Base-by-base conservation (phyloP, 2,797 vertebrate species). In the Spondyliosoma cantharus region DNA sequence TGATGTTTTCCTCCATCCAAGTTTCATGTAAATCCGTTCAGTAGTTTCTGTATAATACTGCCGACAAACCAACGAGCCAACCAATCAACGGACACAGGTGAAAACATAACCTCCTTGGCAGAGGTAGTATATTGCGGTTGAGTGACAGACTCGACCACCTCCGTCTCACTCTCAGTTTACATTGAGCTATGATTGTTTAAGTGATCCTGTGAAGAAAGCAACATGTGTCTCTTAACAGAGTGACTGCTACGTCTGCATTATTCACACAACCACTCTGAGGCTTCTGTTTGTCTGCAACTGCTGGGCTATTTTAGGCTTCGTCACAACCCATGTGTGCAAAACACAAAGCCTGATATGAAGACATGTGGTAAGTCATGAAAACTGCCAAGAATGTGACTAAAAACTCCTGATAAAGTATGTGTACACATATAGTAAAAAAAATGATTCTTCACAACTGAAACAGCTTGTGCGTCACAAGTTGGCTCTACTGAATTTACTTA, bases 341-440 rank as follows among this genome's bases (percentile, higher is more conserved):
- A 60, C 50, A 50, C 37, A 65, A 65, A 60, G 45, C 6, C 3
- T 27, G 22, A 45, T 52, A 48, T 58, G 57, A 67, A 53, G 52
- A 52, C 43, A n/a, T 52, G 16, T 71, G 54, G 42, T 49, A 59
- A 74, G 54, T 54, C n/a, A 65, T 70, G 37, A 61, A 66, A 50
- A 52, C 52, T 57, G 37, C 27, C 9, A 68, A 42, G 5, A 58
- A 58, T 63, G 3, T 24, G 22, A 62, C 25, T 29, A 5, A 45
- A 76, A 43, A 27, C 20, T 50, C 66, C 50, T 17, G 29, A 57
- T 6, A 49, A 27, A 29, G 17, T n/a, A n/a, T n/a, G n/a, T n/a
- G n/a, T 45, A 2, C 45, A 53, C 45, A 50, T 24, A 25, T 4
- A 29, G 5, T 15, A 9, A 46, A 46, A 60, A n/a, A 60, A 1